These are phyloP conservation scores for Budorcas taxicolor DNA, from an alignment of 2,113 vertebrate genomes.

Conservation along the genomic window DNA sequence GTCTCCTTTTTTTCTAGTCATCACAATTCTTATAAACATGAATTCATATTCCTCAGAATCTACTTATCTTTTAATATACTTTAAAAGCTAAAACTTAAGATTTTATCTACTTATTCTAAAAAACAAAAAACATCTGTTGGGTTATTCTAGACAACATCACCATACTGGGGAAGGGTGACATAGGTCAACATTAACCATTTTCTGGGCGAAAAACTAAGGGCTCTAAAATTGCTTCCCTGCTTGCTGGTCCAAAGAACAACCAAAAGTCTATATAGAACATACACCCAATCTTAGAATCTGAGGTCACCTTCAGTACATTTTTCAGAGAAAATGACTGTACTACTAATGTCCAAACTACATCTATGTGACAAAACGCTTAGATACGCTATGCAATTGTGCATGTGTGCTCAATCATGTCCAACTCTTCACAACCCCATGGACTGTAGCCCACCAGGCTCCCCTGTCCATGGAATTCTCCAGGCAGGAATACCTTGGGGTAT, in stretches of 20 bases:
- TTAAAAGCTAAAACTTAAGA: background rate
- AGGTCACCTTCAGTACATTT: background rate
- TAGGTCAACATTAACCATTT: background rate
- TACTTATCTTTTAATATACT: background rate
- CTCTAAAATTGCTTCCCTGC: background rate
- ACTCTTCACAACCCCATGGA: background rate
- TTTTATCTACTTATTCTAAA: background rate
- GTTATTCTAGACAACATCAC: background rate
- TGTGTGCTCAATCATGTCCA: background rate
- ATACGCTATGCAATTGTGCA: background rate
- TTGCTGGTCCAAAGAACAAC: background rate
- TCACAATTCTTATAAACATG: conserved; percentile 12
- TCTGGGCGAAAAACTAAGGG: background rate
- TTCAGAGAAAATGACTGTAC: background rate
- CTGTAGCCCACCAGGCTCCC: background rate
- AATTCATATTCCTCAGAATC: background rate
- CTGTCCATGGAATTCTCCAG: background rate
- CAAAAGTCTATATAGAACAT: background rate
- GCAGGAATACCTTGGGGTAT: background rate
- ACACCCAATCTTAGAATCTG: background rate
- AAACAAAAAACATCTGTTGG: background rate
- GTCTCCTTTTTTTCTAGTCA: background rate
- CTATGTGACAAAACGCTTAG: background rate
- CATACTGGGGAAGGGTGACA: background rate
- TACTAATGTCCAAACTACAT: background rate